Evolutionary conservation across 2,113 vertebrate genomes (phyloP), one percentile per base, ranked within the genome.

Genomic region (Electrona antarctica): DNA sequence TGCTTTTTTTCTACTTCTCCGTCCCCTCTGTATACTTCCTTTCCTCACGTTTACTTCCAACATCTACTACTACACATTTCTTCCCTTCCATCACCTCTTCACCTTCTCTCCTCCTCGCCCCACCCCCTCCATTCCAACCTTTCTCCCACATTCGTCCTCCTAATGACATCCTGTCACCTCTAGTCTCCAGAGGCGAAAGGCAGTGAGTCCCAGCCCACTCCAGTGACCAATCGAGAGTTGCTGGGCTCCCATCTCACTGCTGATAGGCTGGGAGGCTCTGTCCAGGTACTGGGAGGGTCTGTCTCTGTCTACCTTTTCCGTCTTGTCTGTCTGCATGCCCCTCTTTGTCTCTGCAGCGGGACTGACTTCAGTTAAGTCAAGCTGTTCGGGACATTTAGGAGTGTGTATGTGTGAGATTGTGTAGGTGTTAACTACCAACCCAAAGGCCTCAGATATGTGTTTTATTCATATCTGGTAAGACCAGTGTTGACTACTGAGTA

Each of bases 181-280:
- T 92, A 95, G 94, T 95, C 91, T 70, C 92, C 94, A 76, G 94
- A 96, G 90, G 92, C 92, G 84, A 94, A 90, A 89, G 94, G 94
- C 88, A 81, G 94, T 87, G 94, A 94, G 89, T 92, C 94, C 86
- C 94, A 93, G 90, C 91, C 93, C 82, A 90, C 91, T 88, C 92
- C 90, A 73, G 87, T 92, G 89, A 94, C 94, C 90, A 93, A 93
- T 91, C 91, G 92, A 91, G 94, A 95, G 90, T 91, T 93, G 71
- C 85, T 94, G 91, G 94, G 94, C 91, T 93, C 94, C 86, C 94
- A 91, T 80, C 93, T 95, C 87, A 92, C 94, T 84, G 92, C 94
- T 87, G 93, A 93, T 93, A 93, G 94, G 92, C 94, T 95, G 88
- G 93, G 93, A 88, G 93, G 95, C 90, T 95, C 95, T 65, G 93